phyloP scores from a whole-genome alignment of 1,140 invertebrate genomes.

The Pomacea maculata region DNA sequence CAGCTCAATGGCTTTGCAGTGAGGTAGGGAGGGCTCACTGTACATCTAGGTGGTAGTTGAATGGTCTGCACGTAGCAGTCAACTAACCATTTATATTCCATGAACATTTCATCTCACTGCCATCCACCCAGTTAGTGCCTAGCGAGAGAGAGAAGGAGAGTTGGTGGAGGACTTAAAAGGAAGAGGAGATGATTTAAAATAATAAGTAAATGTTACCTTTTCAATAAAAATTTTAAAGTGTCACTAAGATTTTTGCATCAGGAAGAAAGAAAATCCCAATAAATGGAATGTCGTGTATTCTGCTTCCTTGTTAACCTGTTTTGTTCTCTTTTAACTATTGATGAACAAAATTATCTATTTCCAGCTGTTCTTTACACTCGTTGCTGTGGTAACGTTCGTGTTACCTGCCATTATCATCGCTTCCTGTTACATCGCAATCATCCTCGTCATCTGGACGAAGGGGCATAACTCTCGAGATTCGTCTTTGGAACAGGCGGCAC shows the following conservation, averaged over 20 bases:
- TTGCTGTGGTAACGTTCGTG: conserved; percentile 85
- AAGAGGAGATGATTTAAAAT: not conserved
- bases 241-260: not conserved
- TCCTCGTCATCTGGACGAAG: conserved; percentile 82
- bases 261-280: not conserved
- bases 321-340: not conserved
- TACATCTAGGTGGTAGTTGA: too few species aligned
- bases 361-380: conserved; percentile 86
- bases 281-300: too few species aligned
- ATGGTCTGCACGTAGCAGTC: too few species aligned
- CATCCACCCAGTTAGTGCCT: too few species aligned
- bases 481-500: not conserved
- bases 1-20: not conserved
- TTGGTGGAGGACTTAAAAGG: not conserved
- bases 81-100: too few species aligned
- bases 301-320: too few species aligned
- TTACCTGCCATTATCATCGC: conserved; percentile 90
- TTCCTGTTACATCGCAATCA: conserved; percentile 90
- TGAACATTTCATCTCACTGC: too few species aligned
- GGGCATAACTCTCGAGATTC: conserved; percentile 27
- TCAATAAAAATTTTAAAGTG: not conserved
- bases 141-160: conserved; percentile 4
- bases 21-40: too few species aligned
- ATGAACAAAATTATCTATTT: not conserved
- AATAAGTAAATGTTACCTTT: not conserved